A percentile compares a stretch with the other conserved stretches of the same genome.
Evolutionary conservation across 1,140 invertebrate species (phyloP).

Genomic region (Chrysomallon squamiferum): DNA sequence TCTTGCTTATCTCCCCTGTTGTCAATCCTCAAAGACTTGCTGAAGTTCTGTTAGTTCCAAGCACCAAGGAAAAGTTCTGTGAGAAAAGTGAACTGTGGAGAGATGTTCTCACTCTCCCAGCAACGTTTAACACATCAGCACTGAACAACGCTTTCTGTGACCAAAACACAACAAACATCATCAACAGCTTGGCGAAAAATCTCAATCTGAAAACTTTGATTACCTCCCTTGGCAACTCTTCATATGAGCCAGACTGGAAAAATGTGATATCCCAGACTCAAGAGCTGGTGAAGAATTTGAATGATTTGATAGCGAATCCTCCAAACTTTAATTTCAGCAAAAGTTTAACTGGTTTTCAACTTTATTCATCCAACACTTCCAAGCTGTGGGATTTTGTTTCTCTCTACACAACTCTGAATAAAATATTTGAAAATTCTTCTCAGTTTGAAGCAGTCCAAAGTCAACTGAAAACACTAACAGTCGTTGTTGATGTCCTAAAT

Average conservation of each 20-base stretch:
- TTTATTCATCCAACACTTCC: conserved; percentile 1
- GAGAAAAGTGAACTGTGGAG: conserved; percentile 2
- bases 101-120: conserved; percentile 9
- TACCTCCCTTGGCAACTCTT: conserved; percentile 4
- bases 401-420: background rate
- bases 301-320: conserved; percentile 8
- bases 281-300: conserved; percentile 10
- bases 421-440: background rate
- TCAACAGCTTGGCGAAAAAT: conserved; percentile 2
- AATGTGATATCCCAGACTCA: conserved; percentile 13
- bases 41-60: conserved; percentile 7
- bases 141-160: conserved; percentile 12
- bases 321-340: conserved; percentile 11
- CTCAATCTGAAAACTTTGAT: conserved; percentile 14
- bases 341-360: background rate
- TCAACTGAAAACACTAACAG: background rate
- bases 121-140: conserved; percentile 9
- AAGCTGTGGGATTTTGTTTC: conserved; percentile 11
- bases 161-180: background rate
- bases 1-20: conserved; percentile 22
- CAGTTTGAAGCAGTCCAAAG: background rate
- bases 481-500: conserved; percentile 9
- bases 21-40: conserved; percentile 21
- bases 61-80: conserved; percentile 15
- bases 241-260: conserved; percentile 20